Evolutionary conservation across 2,888 invertebrate species (phyloP), one percentile per base, ranked within the genome.

Genomic region (Acanthosepion pharaonis): DNA sequence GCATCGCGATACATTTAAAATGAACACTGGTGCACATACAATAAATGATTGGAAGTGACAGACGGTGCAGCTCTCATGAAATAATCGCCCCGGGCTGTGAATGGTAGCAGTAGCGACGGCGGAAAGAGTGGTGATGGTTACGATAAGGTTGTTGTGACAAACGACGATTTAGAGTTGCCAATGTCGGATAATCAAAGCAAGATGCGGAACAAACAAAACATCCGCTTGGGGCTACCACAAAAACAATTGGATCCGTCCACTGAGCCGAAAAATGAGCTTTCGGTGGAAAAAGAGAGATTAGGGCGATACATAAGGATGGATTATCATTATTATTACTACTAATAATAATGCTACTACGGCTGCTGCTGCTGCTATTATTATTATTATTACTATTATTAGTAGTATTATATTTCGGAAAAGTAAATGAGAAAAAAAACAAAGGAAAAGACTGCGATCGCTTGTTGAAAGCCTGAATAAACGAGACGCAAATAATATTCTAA

Each of bases 201-300:
- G 11, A 78, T 78, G 78, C 78, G 78, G 78, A 78, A 78, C 78
- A 78, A 78, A 78, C n/a, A 78, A 78, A 78, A 78, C 78, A 78
- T 78, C n/a, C n/a, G 78, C 78, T 33, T 18, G 78, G 78, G 18
- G 78, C 78, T n/a, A 78, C 78, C 18, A 33, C 78, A 78, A 78
- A 78, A 33, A 78, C 78, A 78, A 78, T 78, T 78, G 78, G 15
- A 78, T 78, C 78, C n/a, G 78, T 78, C 33, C 78, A 78, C 15
- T 78, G 78, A 78, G 78, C 15, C 78, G 78, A 78, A 78, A 78
- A 78, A 78, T 78, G 78, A 78, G 78, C 78, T 78, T 78, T 78
- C 78, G 78, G 78, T n/a, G 78, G n/a, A 23, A n/a, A 64, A 78
- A 78, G 78, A 78, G n/a, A n/a, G 78, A 78, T 78, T 78, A 78